These are phyloP conservation scores for Entelurus aequoreus DNA, from an alignment of 2,113 vertebrate genomes.

Conservation along the genomic window DNA sequence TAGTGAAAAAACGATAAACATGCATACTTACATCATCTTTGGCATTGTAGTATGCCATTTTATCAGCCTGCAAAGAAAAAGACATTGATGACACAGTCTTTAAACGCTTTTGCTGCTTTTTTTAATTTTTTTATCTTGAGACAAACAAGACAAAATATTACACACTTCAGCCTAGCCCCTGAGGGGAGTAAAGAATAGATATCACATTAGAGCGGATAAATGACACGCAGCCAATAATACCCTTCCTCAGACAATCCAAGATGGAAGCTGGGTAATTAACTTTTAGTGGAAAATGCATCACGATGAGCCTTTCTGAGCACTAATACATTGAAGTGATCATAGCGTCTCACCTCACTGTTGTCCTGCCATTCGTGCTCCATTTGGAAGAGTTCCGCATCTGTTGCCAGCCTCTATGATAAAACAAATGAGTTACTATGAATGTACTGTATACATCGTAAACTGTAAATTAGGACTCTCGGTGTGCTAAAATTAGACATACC, in stretches of 20 bases:
- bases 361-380: slow-evolving; percentile 81
- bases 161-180: background rate
- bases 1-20: background rate
- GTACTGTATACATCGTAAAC: no score
- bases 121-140: slow-evolving; percentile 65
- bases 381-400: slow-evolving; percentile 81
- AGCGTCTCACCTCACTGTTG: slow-evolving; percentile 78
- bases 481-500: slow-evolving; percentile 59
- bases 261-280: slow-evolving; percentile 21
- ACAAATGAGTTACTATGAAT: background rate
- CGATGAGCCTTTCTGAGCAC: background rate
- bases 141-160: slow-evolving; percentile 28
- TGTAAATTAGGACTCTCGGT: slow-evolving; percentile 23
- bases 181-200: slow-evolving; percentile 1
- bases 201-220: slow-evolving; percentile 11
- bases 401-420: slow-evolving; percentile 74
- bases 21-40: slow-evolving; percentile 83
- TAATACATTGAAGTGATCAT: slow-evolving; percentile 16
- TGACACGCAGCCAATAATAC: slow-evolving; percentile 9
- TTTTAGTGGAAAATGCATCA: slow-evolving; percentile 31
- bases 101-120: slow-evolving; percentile 10
- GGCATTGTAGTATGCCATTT: slow-evolving; percentile 87
- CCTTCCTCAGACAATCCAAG: background rate
- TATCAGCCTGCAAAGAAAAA: slow-evolving; percentile 71
- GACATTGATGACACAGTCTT: background rate